Conservation (phyloP, 2,888 invertebrate species). For the Stomorhina lunata region DNA sequence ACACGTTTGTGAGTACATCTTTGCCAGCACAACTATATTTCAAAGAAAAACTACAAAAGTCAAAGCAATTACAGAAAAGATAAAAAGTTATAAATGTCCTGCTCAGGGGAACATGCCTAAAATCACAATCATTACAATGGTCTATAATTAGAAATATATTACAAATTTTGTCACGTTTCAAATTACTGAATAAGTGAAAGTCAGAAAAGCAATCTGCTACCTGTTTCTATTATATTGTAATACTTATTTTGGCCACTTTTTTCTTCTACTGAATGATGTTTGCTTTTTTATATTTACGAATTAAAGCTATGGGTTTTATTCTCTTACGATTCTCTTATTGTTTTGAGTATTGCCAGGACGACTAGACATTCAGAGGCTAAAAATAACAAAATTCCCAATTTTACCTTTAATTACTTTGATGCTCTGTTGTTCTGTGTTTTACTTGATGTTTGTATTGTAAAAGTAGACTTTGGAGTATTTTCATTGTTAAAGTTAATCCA, state of each 20-base stretch:
- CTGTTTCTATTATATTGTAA: not conserved
- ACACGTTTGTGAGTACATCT: not conserved
- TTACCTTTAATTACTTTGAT: not conserved
- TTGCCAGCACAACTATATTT: not conserved
- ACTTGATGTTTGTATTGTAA: not conserved
- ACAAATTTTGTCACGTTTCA: slow-evolving; percentile 39
- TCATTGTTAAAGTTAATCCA: not conserved
- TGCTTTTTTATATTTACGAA: not conserved
- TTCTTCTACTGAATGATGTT: not conserved
- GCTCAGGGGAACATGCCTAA: not conserved
- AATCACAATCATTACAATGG: not conserved
- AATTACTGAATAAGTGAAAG: slow-evolving; percentile 21
- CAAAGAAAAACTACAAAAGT: not conserved
- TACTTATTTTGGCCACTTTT: slow-evolving; percentile 6
- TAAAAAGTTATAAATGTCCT: not conserved
- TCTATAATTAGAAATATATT: slow-evolving; percentile 21
- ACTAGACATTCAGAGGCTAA: too few species aligned
- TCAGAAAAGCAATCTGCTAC: slow-evolving; percentile 9
- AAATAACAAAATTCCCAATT: not conserved
- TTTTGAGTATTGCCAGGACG: too few species aligned
- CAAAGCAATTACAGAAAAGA: not conserved
- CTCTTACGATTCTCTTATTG: not conserved
- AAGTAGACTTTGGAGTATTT: not conserved
- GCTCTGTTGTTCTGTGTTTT: too few species aligned
- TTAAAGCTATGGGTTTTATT: not conserved